Percentiles rank a stretch among this genome's conserved stretches.
Evolutionary conservation across 1,140 invertebrate genomes (phyloP).

Genomic region (Heliconius hewitsoni): DNA sequence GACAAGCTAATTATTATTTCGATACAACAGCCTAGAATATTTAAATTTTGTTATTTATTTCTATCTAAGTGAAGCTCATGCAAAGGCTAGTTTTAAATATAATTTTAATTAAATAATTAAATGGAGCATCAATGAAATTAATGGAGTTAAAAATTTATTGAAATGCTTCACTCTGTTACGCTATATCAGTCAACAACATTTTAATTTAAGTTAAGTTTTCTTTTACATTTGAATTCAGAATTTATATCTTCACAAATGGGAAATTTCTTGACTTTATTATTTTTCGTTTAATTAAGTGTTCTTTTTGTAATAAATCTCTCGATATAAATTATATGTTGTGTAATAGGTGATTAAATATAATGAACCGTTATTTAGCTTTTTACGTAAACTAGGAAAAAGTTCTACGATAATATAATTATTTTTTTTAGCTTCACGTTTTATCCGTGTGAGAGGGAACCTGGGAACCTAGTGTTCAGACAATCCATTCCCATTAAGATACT

Average conservation of each 20-base stretch:
- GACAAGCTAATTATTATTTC: too few species aligned
- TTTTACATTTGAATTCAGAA: background rate
- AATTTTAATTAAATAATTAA: background rate
- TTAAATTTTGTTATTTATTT: too few species aligned
- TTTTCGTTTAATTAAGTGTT: constrained; percentile 27
- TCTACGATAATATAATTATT: too few species aligned
- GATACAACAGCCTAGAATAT: too few species aligned
- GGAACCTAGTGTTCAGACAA: too few species aligned
- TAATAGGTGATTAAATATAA: background rate
- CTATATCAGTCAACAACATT: background rate
- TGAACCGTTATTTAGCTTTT: too few species aligned
- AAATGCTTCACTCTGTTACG: background rate
- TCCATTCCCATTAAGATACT: too few species aligned
- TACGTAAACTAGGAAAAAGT: too few species aligned
- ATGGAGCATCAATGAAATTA: background rate
- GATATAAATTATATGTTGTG: background rate
- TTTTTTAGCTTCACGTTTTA: too few species aligned
- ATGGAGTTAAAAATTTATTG: background rate
- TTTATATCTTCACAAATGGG: constrained; percentile 11
- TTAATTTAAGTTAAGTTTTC: background rate
- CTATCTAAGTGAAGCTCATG: too few species aligned
- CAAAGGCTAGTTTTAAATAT: background rate
- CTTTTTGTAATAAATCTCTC: constrained; percentile 2
- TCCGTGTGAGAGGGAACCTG: too few species aligned
- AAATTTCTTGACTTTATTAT: constrained; percentile 37